Evolutionary conservation across 2,888 invertebrate species (phyloP).

Genomic region (Luperina testacea): DNA sequence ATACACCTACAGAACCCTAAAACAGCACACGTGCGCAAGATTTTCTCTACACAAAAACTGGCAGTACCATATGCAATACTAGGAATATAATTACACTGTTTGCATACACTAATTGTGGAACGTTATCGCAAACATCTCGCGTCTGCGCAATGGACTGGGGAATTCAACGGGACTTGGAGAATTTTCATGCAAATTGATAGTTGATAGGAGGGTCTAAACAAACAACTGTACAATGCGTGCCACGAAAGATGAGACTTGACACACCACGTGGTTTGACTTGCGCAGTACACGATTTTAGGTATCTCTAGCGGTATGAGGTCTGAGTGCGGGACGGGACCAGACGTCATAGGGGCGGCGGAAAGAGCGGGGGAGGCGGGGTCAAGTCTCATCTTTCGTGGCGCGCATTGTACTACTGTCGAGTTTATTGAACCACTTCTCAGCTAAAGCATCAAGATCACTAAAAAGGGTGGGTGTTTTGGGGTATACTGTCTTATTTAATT

Average conservation of each 20-base stretch:
- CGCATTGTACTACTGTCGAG: background rate
- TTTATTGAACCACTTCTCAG: background rate
- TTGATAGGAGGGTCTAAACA: background rate
- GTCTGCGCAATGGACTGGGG: constrained; percentile 59
- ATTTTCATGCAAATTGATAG: constrained; percentile 28
- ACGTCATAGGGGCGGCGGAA: too few species aligned
- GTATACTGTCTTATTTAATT: too few species aligned
- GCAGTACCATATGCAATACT: constrained; percentile 70
- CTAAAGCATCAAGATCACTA: background rate
- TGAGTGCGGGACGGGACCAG: too few species aligned
- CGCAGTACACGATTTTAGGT: too few species aligned
- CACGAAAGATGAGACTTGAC: too few species aligned
- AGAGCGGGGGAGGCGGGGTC: too few species aligned
- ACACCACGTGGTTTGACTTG: too few species aligned
- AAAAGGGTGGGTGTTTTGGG: background rate
- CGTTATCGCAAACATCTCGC: constrained; percentile 58
- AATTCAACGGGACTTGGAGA: constrained; percentile 37
- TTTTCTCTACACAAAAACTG: constrained; percentile 77
- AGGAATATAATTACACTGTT: constrained; percentile 74
- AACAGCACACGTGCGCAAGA: constrained; percentile 68
- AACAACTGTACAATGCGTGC: too few species aligned
- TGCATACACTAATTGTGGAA: constrained; percentile 73
- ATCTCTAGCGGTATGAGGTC: too few species aligned
- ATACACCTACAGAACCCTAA: constrained; percentile 51
- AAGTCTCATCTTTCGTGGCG: too few species aligned